Percentiles rank a stretch among this genome's conserved stretches.
These are phyloP conservation scores for Cantharis lateralis DNA, from an alignment of 2,888 invertebrate genomes.

Conservation along the genomic window DNA sequence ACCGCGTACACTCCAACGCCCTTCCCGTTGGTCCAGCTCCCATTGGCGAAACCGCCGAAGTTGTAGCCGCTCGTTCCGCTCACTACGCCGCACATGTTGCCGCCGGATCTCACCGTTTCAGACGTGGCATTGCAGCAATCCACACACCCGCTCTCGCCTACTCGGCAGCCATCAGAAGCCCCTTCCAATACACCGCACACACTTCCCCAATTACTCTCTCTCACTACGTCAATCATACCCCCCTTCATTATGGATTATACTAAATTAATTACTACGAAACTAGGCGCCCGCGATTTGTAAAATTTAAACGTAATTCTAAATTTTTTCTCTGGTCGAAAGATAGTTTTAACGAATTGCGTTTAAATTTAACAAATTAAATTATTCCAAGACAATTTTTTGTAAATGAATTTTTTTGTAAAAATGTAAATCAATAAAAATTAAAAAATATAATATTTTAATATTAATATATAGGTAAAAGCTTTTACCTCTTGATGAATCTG, in stretches of 20 bases:
- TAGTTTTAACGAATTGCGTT: slow-evolving; percentile 27
- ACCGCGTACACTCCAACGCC: slow-evolving; percentile 55
- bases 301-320: slow-evolving; percentile 25
- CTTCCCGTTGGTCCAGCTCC: slow-evolving; percentile 54
- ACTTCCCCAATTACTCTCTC: background rate
- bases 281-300: slow-evolving; percentile 2
- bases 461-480: slow-evolving; percentile 36
- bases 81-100: slow-evolving; percentile 51
- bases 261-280: background rate
- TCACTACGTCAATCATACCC: background rate
- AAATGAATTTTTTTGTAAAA: slow-evolving; percentile 8
- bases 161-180: slow-evolving; percentile 28
- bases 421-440: slow-evolving; percentile 1
- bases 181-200: slow-evolving; percentile 31
- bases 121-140: slow-evolving; percentile 27
- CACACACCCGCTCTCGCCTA: slow-evolving; percentile 30
- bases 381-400: background rate
- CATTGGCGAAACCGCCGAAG: slow-evolving; percentile 45
- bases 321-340: slow-evolving; percentile 34
- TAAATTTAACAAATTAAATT: slow-evolving; percentile 22
- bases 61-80: slow-evolving; percentile 56
- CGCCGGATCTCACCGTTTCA: slow-evolving; percentile 36
- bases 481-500: slow-evolving; percentile 65
- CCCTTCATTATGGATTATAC: slow-evolving; percentile 7
- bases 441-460: background rate